phyloP scores from a whole-genome alignment of 2,888 invertebrate species.

The Alviniconcha strummeri region DNA sequence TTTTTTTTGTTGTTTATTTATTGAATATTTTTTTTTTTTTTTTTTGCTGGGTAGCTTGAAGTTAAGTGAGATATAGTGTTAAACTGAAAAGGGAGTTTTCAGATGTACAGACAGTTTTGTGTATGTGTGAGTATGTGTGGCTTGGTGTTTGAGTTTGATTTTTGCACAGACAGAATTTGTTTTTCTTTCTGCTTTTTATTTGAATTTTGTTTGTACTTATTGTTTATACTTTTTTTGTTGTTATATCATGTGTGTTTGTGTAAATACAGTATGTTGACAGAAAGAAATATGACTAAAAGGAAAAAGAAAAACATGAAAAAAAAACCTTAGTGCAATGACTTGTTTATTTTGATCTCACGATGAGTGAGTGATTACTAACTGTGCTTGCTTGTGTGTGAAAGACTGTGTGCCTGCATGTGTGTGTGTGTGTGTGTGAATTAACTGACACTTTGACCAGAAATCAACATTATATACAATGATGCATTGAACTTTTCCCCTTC shows the following conservation, averaged over 20 bases:
- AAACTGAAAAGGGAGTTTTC: no score
- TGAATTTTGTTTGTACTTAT: no score
- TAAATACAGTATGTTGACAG: neutral
- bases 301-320: neutral
- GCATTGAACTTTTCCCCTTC: no score
- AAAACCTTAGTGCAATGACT: neutral
- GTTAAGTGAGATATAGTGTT: no score
- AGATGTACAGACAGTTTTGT: no score
- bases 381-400: neutral
- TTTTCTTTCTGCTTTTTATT: no score
- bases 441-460: neutral
- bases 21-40: no score
- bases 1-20: no score
- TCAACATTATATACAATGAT: neutral
- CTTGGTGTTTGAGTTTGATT: no score
- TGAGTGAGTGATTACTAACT: neutral
- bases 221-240: neutral
- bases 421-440: conserved; percentile 3
- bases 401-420: conserved; percentile 4
- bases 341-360: neutral
- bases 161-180: no score
- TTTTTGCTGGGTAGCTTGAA: no score
- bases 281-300: neutral
- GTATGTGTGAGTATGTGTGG: no score
- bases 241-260: neutral